Percentiles rank a stretch among this genome's conserved stretches.
These are phyloP conservation scores for Sphinx pinastri DNA, from an alignment of 2,888 invertebrate genomes.

Conservation along the genomic window DNA sequence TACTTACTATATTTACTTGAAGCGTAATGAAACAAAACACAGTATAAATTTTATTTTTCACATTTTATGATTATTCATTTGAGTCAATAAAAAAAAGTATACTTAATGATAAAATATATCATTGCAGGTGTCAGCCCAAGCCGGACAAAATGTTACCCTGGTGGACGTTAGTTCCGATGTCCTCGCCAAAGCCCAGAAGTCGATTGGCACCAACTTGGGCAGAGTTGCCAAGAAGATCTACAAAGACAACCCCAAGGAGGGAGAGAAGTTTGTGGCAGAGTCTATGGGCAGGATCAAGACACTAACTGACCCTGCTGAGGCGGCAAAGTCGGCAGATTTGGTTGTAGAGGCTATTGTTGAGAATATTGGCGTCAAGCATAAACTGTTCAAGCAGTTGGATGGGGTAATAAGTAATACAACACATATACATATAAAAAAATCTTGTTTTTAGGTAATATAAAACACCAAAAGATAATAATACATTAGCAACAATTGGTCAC, in stretches of 20 bases:
- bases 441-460: too few relatives aligned
- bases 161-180: conserved; percentile 90
- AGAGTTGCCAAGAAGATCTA: conserved; percentile 92
- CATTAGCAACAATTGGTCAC: too few relatives aligned
- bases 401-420: conserved; percentile 71
- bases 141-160: conserved; percentile 91
- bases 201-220: conserved; percentile 88
- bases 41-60: too few relatives aligned
- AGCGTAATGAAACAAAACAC: too few relatives aligned
- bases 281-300: conserved; percentile 84
- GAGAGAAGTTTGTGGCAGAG: conserved; percentile 86
- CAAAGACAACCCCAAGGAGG: conserved; percentile 86
- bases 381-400: conserved; percentile 89
- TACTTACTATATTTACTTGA: too few relatives aligned
- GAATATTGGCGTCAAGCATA: conserved; percentile 90
- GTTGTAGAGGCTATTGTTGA: conserved; percentile 95
- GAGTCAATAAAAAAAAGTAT: too few relatives aligned
- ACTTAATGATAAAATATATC: too few relatives aligned
- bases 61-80: too few relatives aligned
- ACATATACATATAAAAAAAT: too few relatives aligned
- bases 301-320: conserved; percentile 83
- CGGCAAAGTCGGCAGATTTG: conserved; percentile 87
- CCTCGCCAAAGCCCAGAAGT: conserved; percentile 88
- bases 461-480: too few relatives aligned
- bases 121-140: conserved; percentile 91